Conservation (phyloP, 2,113 vertebrate species). For the Nycticorax nycticorax region DNA sequence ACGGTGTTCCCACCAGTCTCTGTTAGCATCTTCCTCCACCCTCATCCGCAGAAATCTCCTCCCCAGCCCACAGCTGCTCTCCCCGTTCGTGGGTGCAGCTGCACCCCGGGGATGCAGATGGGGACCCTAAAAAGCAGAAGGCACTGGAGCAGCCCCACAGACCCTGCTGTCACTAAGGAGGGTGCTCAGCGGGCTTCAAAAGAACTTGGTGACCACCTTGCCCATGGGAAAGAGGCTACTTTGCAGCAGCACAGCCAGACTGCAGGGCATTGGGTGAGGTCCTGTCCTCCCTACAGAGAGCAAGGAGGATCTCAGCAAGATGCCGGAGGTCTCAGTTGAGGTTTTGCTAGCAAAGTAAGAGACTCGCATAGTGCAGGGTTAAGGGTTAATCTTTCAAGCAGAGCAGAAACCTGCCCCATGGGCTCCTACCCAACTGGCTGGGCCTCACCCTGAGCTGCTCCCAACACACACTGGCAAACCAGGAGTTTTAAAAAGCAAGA, state of each 20-base stretch:
- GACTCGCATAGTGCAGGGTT: neutral
- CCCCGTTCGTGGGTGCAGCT: neutral
- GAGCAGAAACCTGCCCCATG: neutral
- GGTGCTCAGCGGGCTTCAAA: neutral
- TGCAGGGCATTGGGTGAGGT: neutral
- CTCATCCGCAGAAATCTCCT: neutral
- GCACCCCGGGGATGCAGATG: neutral
- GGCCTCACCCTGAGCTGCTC: neutral
- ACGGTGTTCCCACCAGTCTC: neutral
- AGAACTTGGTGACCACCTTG: rapidly evolving
- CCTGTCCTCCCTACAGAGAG: no score
- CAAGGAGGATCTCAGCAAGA: neutral
- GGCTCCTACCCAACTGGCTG: neutral
- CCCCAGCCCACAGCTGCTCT: neutral
- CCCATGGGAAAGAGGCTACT: neutral
- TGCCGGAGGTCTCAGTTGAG: neutral
- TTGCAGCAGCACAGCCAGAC: neutral
- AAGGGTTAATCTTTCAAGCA: neutral
- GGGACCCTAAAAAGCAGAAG: neutral
- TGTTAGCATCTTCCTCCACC: neutral
- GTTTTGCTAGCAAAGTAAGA: neutral
- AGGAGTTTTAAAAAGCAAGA: neutral
- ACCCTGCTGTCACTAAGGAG: neutral
- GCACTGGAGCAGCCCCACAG: neutral
- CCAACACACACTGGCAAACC: neutral